Percentiles rank a stretch among this genome's conserved stretches.
Conservation (phyloP, 2,797 vertebrate genomes). For the Ceryle rudis region DNA sequence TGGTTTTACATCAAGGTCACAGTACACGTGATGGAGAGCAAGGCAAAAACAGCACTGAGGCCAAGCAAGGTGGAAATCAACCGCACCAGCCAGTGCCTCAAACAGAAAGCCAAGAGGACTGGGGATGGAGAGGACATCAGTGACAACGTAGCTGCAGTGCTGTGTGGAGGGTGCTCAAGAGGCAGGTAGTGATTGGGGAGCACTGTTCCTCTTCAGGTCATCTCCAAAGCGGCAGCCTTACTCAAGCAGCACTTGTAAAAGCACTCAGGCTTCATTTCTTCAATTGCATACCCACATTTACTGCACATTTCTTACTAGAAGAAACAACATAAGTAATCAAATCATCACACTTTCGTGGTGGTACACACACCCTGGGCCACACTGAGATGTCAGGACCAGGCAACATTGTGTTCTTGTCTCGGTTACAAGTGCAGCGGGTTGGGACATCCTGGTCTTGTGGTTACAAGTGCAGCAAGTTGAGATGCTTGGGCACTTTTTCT, state of each 20-base stretch:
- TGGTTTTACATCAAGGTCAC: not conserved
- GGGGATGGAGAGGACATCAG: not conserved
- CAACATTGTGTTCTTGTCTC: not conserved
- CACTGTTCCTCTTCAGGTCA: not conserved
- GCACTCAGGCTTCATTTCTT: not conserved
- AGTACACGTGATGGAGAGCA: not conserved
- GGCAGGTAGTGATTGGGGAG: not conserved
- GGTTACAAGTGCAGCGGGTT: too few species aligned
- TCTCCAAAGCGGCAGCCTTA: not conserved
- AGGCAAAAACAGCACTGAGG: accelerated
- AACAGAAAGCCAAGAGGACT: not conserved
- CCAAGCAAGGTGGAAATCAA: not conserved
- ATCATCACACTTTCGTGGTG: not conserved
- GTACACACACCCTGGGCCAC: not conserved
- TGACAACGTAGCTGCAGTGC: accelerated
- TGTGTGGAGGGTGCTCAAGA: not conserved
- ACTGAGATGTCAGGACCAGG: not conserved
- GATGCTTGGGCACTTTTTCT: not conserved
- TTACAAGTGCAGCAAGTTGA: not conserved
- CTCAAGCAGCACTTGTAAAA: not conserved
- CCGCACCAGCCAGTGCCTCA: not conserved
- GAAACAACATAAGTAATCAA: not conserved
- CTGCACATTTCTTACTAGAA: not conserved
- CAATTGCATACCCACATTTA: not conserved
- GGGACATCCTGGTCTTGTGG: not conserved